Base-by-base conservation (phyloP, 2,113 vertebrate genomes). In the Fulica atra region DNA sequence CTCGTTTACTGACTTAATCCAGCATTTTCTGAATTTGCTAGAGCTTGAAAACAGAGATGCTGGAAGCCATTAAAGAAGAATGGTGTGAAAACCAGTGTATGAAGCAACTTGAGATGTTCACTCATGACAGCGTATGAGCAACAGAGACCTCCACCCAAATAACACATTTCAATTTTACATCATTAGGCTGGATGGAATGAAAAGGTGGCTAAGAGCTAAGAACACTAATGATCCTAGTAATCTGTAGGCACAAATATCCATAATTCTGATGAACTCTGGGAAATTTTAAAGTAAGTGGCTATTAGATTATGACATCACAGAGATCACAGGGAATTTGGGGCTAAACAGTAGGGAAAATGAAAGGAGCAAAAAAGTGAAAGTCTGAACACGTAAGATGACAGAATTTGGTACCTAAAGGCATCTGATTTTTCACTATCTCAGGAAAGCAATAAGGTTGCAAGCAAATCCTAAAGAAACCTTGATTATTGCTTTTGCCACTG, bases 31-130 rank as follows among this genome's bases (percentile, higher is more conserved):
- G 86, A 61, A 85, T 76, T 61, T 25, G 20, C 54, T 89, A 50
- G 73, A 82, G 4, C 54, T 85, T 85, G 63, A 76, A 79, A 91
- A 81, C 16, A 36, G 81, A 85, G 77, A 48, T 69, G 35, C 86
- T 93, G 86, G 79, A 90, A 95, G 70, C 61, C 77, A 71, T 95
- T 93, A 92, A 83, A 89, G 53, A 93, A 87, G 63, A 92, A 85
- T 85, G 40, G n/a, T 54, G 23, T 88, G 78, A 91, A 96, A 96
- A 85, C 40, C 84, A 85, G 70, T 10, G 20, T 56, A 69, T 85
- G 87, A 94, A 85, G 89, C 25, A 94, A 92, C 74, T 93, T 81
- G 54, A 93, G 74, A 88, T 31, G 66, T 29, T 93, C 59, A 35
- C 16, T 91, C 59, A 42, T 89, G 81, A 92, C 71, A 93, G 36